A percentile compares a stretch with the other conserved stretches of the same genome.
phyloP scores from a whole-genome alignment of 2,888 invertebrate genomes.

The Luffia ferchaultella region DNA sequence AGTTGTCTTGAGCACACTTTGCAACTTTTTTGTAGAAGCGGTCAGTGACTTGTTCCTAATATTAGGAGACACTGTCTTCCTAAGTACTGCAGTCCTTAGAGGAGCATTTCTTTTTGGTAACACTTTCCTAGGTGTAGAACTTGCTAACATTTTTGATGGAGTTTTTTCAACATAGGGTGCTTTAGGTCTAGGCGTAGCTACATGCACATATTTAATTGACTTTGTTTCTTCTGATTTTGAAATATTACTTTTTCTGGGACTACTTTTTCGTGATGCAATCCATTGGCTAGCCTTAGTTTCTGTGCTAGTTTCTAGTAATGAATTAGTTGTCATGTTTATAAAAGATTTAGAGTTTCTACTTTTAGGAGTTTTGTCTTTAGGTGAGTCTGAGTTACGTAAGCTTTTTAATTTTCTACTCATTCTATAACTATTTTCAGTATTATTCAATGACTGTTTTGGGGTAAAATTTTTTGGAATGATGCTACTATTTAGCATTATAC shows the following conservation, averaged over 20 bases:
- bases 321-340: not conserved
- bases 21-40: constrained; percentile 14
- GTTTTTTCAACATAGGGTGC: constrained; percentile 4
- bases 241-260: constrained; percentile 16
- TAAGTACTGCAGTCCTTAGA: constrained; percentile 28
- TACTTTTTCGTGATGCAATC: constrained; percentile 40
- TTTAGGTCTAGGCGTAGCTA: constrained; percentile 5
- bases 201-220: constrained; percentile 1
- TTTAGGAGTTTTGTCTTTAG: not conserved
- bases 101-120: constrained; percentile 20
- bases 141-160: constrained; percentile 3
- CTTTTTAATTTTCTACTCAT: not conserved
- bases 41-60: not conserved
- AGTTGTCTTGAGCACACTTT: constrained; percentile 20
- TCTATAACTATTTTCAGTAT: not conserved
- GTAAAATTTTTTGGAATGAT: not conserved
- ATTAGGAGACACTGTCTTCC: constrained; percentile 5
- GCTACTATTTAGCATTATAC: not conserved
- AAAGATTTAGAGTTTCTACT: not conserved
- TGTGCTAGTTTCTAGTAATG: constrained; percentile 18
- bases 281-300: constrained; percentile 35
- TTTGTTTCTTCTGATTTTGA: not conserved
- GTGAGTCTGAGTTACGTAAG: not conserved
- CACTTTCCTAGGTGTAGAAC: constrained; percentile 1
- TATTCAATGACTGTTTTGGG: not conserved